phyloP scores from a whole-genome alignment of 2,113 vertebrate genomes.

The Megaptera novaeangliae region DNA sequence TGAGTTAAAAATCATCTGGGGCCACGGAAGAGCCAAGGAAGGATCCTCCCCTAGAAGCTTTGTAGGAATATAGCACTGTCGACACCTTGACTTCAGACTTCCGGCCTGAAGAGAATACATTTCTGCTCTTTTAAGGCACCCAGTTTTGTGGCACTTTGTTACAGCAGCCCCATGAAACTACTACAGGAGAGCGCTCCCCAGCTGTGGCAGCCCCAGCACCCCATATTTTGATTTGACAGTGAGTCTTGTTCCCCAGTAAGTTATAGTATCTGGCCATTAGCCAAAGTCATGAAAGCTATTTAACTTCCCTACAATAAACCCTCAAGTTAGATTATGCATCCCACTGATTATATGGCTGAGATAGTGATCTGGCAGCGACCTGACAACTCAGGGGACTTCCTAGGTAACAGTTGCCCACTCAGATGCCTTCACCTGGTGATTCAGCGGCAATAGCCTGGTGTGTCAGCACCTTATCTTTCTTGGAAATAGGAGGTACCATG shows the following conservation, averaged over 20 bases:
- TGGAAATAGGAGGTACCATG: slow-evolving; percentile 13
- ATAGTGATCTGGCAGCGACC: background rate
- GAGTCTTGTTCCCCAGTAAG: background rate
- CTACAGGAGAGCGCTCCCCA: background rate
- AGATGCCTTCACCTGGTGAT: background rate
- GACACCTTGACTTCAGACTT: background rate
- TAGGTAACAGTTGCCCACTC: background rate
- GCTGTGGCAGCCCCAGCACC: background rate
- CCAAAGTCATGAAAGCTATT: background rate
- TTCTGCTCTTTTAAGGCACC: background rate
- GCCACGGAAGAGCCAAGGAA: background rate
- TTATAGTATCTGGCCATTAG: background rate
- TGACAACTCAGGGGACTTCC: background rate
- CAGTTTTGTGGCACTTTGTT: background rate
- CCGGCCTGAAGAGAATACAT: background rate
- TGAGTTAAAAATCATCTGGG: background rate
- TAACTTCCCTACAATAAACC: background rate
- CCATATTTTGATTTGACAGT: background rate
- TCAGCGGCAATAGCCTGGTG: accelerated
- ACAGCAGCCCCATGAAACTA: background rate
- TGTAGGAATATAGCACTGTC: accelerated
- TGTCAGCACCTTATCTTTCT: slow-evolving; percentile 30
- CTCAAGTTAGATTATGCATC: background rate
- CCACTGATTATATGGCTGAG: background rate
- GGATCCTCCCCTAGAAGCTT: background rate